Conservation (phyloP, 2,888 invertebrate genomes). For the Odiellus spinosus region DNA sequence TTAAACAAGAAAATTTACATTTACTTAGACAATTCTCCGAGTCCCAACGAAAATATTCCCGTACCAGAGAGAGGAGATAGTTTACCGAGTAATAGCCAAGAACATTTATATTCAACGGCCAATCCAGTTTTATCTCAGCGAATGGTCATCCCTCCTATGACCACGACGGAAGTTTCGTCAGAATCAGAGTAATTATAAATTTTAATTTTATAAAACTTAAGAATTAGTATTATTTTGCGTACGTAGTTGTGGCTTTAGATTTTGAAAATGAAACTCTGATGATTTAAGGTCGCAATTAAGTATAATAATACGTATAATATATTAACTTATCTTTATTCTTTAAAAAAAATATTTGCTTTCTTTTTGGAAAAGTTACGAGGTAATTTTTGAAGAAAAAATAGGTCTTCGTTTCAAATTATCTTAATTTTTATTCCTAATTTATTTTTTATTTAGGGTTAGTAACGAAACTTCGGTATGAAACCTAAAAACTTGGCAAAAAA, state of each 20-base stretch:
- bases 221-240: too few relatives aligned
- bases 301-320: neutral
- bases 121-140: slow-evolving; percentile 4
- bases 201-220: too few relatives aligned
- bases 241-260: too few relatives aligned
- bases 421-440: neutral
- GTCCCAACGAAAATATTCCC: slow-evolving; percentile 17
- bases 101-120: slow-evolving; percentile 1
- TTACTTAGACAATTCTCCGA: slow-evolving; percentile 16
- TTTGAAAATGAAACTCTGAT: too few relatives aligned
- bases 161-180: slow-evolving; percentile 16
- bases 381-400: too few relatives aligned
- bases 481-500: too few relatives aligned
- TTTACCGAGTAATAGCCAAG: slow-evolving; percentile 19
- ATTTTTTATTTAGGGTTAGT: slow-evolving; percentile 10
- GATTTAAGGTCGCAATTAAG: neutral
- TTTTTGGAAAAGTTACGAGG: too few relatives aligned
- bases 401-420: neutral
- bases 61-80: slow-evolving; percentile 25
- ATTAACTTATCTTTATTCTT: too few relatives aligned
- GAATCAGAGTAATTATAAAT: slow-evolving; percentile 19
- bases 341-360: too few relatives aligned
- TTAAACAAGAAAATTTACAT: neutral
- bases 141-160: slow-evolving; percentile 17
- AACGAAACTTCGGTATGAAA: slow-evolving; percentile 17